phyloP scores from a whole-genome alignment of 2,113 vertebrate species.

The Tachysurus vachellii region DNA sequence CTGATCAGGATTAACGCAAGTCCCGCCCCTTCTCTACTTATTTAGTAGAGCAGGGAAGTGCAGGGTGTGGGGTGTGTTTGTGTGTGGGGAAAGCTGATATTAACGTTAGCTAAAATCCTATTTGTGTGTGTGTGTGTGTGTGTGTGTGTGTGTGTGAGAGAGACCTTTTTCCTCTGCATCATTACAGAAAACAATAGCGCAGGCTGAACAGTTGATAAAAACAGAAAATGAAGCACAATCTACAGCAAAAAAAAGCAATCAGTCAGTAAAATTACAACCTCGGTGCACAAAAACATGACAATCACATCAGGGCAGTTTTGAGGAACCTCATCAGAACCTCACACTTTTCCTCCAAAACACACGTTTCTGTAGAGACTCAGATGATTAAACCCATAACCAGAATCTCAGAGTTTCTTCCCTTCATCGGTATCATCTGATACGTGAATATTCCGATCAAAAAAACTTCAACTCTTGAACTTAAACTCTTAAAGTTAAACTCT shows the following conservation, averaged over 20 bases:
- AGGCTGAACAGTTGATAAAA: slow-evolving; percentile 49
- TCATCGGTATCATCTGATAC: too few species aligned
- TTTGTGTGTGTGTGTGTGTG: too few species aligned
- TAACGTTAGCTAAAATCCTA: not conserved
- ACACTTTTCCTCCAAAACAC: not conserved
- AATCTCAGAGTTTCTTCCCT: not conserved
- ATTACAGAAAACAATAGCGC: slow-evolving; percentile 12
- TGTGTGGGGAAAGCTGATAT: not conserved
- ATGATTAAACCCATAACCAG: not conserved
- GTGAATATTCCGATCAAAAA: too few species aligned
- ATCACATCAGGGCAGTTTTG: not conserved
- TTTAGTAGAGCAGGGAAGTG: not conserved
- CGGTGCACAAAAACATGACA: slow-evolving; percentile 23
- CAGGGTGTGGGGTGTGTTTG: not conserved
- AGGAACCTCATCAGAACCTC: not conserved
- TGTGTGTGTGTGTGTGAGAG: not conserved
- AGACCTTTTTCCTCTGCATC: slow-evolving; percentile 46
- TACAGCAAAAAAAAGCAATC: slow-evolving; percentile 49
- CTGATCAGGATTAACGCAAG: not conserved
- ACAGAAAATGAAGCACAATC: slow-evolving; percentile 64
- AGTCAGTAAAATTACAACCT: slow-evolving; percentile 58
- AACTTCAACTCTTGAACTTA: too few species aligned
- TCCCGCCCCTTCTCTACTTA: not conserved
- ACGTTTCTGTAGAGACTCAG: not conserved
- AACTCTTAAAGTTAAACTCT: too few species aligned